Base-by-base conservation (phyloP, 1,140 invertebrate genomes). In the Drosophila nannoptera region DNA sequence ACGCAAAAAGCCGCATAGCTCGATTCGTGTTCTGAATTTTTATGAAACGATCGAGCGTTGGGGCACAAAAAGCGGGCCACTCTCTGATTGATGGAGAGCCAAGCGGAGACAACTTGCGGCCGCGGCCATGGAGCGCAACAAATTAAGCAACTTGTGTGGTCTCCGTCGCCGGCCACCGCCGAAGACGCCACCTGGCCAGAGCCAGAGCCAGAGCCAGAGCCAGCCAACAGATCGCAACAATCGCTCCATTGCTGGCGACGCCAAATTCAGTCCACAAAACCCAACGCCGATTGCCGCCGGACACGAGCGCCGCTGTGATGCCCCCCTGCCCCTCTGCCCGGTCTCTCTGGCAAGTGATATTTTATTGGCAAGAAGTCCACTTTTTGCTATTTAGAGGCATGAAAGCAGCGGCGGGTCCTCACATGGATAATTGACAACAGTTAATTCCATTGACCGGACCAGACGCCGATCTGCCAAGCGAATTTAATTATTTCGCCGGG, bases 101-200 rank as follows among this genome's bases (percentile, higher is more conserved):
- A 84, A 69, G 76, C 73, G 80, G 73, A 80, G 73, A 78, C 78
- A 81, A 80, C 77, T 80, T 76, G 70, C 48, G 38, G 56, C 53
- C 48, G 53, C 40, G 55, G 62, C 22, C 75, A 66, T 77, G 75
- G 71, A 67, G 75, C 75, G 80, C 80, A 84, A 86, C 80, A 84
- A 84, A 84, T 84, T 84, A 84, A 84, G 76, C 81, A 55, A 80
- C 80, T 86, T 84, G 80, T 84, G 80, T 84, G 80, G 80, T 71
- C 80, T 43, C 40, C 2, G 22, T 5, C 45, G 22, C 12, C 45
- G 71, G 73, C 73, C 73, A 72, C 74, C 78, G 70, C 80, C 65
- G 81, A 71, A 86, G 80, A 84, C 80, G 80, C 80, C 80, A 84
- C 73, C 81, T 86, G 80, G 80, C 62, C 76, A 75, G 75, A 61